Percentiles rank a stretch among this genome's conserved stretches.
Evolutionary conservation across 2,888 invertebrate species (phyloP).

Genomic region (Nowickia ferox): DNA sequence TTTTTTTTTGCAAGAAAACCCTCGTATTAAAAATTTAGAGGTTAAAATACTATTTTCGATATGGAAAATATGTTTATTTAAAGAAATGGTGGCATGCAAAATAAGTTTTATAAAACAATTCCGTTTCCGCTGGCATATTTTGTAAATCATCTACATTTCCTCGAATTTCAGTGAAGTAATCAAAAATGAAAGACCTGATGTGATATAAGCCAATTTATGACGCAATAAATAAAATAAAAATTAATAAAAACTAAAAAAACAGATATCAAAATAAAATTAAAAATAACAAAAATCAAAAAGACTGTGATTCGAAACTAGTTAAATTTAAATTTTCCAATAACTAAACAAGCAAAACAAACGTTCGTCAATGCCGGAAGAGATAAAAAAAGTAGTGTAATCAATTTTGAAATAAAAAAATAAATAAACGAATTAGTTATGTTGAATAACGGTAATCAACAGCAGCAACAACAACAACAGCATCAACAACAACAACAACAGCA

Average conservation of each 20-base stretch:
- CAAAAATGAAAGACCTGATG: conserved; percentile 27
- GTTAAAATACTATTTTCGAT: too few relatives aligned
- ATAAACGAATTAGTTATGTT: conserved; percentile 77
- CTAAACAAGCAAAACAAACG: conserved; percentile 40
- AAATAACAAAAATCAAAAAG: conserved; percentile 43
- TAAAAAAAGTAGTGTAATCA: conserved; percentile 48
- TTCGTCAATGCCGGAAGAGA: conserved; percentile 59
- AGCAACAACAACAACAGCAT: conserved; percentile 69
- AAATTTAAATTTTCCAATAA: conserved; percentile 43
- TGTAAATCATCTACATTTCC: not conserved
- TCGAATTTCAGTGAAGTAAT: conserved; percentile 9
- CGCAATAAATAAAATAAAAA: conserved; percentile 2
- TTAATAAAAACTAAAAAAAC: conserved; percentile 5
- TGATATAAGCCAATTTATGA: conserved; percentile 46
- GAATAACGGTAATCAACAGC: conserved; percentile 76
- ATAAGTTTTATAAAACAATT: not conserved
- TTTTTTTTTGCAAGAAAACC: too few relatives aligned
- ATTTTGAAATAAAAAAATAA: conserved; percentile 51
- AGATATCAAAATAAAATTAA: not conserved
- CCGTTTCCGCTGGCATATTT: conserved; percentile 3
- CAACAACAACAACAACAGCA: conserved; percentile 76
- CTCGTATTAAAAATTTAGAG: too few relatives aligned
- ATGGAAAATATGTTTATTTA: too few relatives aligned
- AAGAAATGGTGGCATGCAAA: not conserved
- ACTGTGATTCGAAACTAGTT: conserved; percentile 69